phyloP scores from a whole-genome alignment of 2,113 vertebrate species.

The Excalfactoria chinensis region DNA sequence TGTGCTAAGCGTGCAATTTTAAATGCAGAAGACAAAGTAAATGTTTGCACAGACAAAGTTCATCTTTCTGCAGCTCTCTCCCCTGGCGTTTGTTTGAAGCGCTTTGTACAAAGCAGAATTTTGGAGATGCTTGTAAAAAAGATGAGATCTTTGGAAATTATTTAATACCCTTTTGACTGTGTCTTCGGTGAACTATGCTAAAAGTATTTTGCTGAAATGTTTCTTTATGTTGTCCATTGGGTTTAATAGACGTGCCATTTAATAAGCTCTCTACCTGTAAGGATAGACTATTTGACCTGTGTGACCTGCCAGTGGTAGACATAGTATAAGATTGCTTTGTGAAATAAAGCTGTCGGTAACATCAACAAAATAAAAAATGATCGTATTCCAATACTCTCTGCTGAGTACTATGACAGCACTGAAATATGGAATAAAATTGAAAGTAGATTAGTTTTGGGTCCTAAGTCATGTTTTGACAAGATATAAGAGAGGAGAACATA shows the following conservation, averaged over 20 bases:
- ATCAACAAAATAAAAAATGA: conserved; percentile 96
- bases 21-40: background rate
- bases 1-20: background rate
- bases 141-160: conserved; percentile 59
- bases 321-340: conserved; percentile 97
- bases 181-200: conserved; percentile 77
- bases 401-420: conserved; percentile 89
- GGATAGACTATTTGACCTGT: conserved; percentile 88
- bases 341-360: conserved; percentile 99
- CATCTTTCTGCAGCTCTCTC: background rate
- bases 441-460: conserved; percentile 96
- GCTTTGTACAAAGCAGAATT: conserved; percentile 66
- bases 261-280: conserved; percentile 85
- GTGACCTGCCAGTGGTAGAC: conserved; percentile 90
- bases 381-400: conserved; percentile 86
- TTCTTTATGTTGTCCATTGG: conserved; percentile 81
- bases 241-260: conserved; percentile 80
- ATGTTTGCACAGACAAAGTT: background rate
- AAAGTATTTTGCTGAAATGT: conserved; percentile 78
- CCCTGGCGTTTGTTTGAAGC: conserved; percentile 23
- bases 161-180: conserved; percentile 71
- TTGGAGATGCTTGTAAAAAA: conserved; percentile 62
- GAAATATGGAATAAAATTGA: conserved; percentile 99
- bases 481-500: conserved; percentile 82
- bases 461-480: conserved; percentile 96